These are phyloP conservation scores for Meles meles DNA, from an alignment of 2,113 vertebrate species.

Conservation along the genomic window DNA sequence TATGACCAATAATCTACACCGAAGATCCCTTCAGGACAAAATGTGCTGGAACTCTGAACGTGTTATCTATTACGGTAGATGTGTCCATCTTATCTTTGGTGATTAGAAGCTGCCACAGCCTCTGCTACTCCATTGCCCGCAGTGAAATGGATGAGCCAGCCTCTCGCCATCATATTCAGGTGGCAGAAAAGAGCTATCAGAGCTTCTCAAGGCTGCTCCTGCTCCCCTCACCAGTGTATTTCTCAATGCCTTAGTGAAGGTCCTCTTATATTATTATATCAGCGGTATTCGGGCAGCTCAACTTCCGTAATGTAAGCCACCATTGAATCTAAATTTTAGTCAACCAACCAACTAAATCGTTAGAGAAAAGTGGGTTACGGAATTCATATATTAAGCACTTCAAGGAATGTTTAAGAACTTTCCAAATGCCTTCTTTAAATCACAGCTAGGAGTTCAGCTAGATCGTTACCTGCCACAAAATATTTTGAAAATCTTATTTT, in stretches of 20 bases:
- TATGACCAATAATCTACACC: background rate
- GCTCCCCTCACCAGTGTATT: background rate
- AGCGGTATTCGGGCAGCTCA: background rate
- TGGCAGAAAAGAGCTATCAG: background rate
- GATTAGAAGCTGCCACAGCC: background rate
- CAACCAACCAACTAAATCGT: background rate
- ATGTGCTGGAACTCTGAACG: background rate
- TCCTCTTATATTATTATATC: background rate
- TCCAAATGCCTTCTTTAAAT: slow-evolving; percentile 73
- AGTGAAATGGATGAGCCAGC: background rate
- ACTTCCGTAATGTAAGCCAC: background rate
- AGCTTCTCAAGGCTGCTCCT: background rate
- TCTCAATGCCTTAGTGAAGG: background rate
- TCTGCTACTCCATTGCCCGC: background rate
- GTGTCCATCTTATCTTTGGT: background rate
- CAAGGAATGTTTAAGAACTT: slow-evolving; percentile 68
- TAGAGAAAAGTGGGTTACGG: background rate
- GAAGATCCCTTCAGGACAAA: background rate
- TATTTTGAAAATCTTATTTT: slow-evolving; percentile 77
- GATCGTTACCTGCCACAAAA: slow-evolving; percentile 71
- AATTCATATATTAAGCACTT: slow-evolving; percentile 73
- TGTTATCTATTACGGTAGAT: background rate
- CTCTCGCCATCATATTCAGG: background rate
- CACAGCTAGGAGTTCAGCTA: slow-evolving; percentile 71
- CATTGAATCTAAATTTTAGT: background rate